Base-by-base conservation (phyloP, 2,113 vertebrate species). In the Dicaeum eximium region DNA sequence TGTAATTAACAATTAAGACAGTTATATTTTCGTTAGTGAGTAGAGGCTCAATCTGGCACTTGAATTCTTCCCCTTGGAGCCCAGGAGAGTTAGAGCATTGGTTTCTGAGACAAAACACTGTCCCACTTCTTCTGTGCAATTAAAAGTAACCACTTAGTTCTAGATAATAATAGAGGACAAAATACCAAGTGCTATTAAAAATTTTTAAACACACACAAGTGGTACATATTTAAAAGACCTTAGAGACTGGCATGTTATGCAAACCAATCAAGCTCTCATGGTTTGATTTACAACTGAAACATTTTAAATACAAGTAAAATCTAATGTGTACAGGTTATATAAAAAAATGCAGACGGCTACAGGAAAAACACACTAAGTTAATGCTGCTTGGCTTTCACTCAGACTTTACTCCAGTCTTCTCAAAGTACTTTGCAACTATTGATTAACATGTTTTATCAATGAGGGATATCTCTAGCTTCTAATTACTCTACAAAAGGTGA, bases 131-230 rank as follows among this genome's bases (percentile, higher is more conserved):
- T 95, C 93, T 31, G 10, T 57, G 23, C 62, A 81, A 92, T 92
- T 95, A 91, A 92, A 92, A 92, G 91, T 60, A 87, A 81, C 61
- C 65, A 85, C 57, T 72, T 64, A 40, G 25, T 81, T 92, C 91
- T 65, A 74, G 70, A 75, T 78, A 84, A 84, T 67, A 90, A 74
- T 18, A 81, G 66, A 94, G 74, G 87, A 92, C 87, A 92, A 95
- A 95, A 75, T 54, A 92, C 30, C 42, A 66, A 93, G 45, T 62
- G 50, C 33, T 82, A 44, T 31, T 73, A 62, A 69, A 91, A 89
- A 79, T 82, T 85, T 66, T 87, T 93, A 92, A 82, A 57, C 62
- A 82, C 45, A 85, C 23, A 77, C 78, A 80, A 95, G 45, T 27
- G 45, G 57, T 47, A 73, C 33, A 22, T 56, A 53, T 75, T 82